phyloP scores from a whole-genome alignment of 2,797 vertebrate species.

The Hozukius guyotensis region DNA sequence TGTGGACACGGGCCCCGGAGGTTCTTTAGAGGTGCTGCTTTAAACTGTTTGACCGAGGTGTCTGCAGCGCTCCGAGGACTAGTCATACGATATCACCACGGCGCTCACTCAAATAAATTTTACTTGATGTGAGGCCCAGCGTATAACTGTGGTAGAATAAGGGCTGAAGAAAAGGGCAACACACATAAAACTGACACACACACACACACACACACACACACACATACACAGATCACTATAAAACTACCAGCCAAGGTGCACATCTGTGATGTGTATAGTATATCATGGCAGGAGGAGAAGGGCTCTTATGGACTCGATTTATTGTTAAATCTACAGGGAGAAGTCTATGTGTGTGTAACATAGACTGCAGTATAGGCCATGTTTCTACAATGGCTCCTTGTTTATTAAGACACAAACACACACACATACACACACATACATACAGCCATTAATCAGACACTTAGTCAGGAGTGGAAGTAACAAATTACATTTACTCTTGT shows the following conservation, averaged over 20 bases:
- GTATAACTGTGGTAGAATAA: constrained; percentile 27
- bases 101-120: constrained; percentile 49
- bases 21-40: constrained; percentile 33
- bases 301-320: constrained; percentile 26
- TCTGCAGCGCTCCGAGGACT: constrained; percentile 35
- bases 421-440: neutral
- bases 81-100: constrained; percentile 44
- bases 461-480: neutral
- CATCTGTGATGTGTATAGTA: constrained; percentile 45
- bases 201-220: constrained; percentile 3
- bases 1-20: constrained; percentile 16
- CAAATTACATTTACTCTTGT: neutral
- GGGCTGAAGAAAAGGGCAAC: constrained; percentile 9
- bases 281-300: constrained; percentile 11
- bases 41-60: constrained; percentile 40
- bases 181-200: constrained; percentile 13
- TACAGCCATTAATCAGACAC: neutral
- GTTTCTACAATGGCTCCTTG: neutral
- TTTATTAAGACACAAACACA: neutral
- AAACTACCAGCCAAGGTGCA: constrained; percentile 32
- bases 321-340: constrained; percentile 25
- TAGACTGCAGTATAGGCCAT: neutral
- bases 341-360: neutral
- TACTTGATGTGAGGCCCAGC: constrained; percentile 29
- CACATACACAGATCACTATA: constrained; percentile 24